Evolutionary conservation across 2,797 vertebrate genomes (phyloP), one percentile per base, ranked within the genome.

Genomic region (Remorina albescens): DNA sequence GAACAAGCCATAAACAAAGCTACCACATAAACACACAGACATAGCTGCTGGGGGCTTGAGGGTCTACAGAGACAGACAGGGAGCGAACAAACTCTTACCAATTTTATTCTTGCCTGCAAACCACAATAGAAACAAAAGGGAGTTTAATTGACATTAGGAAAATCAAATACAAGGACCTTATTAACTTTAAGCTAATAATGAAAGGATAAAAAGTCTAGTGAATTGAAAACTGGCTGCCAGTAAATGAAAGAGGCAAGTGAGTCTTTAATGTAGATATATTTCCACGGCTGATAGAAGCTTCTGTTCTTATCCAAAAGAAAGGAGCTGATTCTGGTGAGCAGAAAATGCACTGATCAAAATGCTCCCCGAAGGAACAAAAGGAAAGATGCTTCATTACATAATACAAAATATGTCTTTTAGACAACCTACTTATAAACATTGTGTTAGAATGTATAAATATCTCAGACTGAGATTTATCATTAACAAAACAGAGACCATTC

Each of bases 51-150:
- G 65, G 77, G 87, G 76, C 56, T 65, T 44, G 44, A 71, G 57
- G 57, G 59, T 87, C 86, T 78, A 85, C 0, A 19, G 63, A 70
- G 67, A 89, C 55, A 80, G 32, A 76, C 32, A 88, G 18, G 37
- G 37, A 86, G 50, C 67, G 51, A 65, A 86, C 60, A 80, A 50
- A 88, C 71, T 87, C 95, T 96, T 96, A 96, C 95, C 96, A 81
- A 96, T 95, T 94, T 92, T 96, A 95, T 96, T 96, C 92, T 94
- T 91, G 88, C 96, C 96, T 97, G 95, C 83, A 87, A 94, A 94
- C 88, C 90, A 80, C 83, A 89, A 89, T 0, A 88, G 78, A 89
- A 71, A 89, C 55, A 67, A 83, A 84, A 86, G 53, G 76, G 18
- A 88, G 89, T 83, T 90, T 92, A 89, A 87, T 25, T 82, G 36